Conservation (phyloP, 2,797 vertebrate genomes). For the Natrix natrix region DNA sequence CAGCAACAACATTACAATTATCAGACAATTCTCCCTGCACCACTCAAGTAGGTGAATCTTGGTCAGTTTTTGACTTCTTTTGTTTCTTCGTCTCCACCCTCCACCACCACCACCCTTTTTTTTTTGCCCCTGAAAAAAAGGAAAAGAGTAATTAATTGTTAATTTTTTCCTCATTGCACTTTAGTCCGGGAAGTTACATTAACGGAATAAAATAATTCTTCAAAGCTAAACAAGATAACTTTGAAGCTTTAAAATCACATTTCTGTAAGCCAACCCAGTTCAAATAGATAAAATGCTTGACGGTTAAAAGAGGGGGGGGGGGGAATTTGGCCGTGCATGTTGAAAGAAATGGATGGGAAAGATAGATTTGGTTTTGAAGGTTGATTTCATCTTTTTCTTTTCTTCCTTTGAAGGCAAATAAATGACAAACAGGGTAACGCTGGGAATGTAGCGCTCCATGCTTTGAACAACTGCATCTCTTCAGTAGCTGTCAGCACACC, state of each 20-base stretch:
- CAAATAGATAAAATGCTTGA: background rate
- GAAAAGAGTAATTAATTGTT: background rate
- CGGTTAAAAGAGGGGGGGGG: background rate
- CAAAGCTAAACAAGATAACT: background rate
- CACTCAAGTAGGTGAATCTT: constrained; percentile 84
- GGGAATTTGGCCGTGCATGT: constrained; percentile 3
- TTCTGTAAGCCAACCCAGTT: background rate
- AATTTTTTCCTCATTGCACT: background rate
- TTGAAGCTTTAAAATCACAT: background rate
- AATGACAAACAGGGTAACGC: constrained; percentile 81
- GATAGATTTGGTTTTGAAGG: constrained; percentile 22
- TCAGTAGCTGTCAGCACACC: constrained; percentile 68
- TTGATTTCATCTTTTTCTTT: constrained; percentile 17
- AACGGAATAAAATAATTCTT: background rate
- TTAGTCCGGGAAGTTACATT: background rate
- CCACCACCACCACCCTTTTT: background rate
- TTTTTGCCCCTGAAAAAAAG: background rate
- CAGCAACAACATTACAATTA: constrained; percentile 92
- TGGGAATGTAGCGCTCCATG: constrained; percentile 65
- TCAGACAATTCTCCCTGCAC: constrained; percentile 82
- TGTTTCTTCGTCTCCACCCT: background rate
- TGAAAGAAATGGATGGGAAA: background rate
- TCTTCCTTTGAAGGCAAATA: constrained; percentile 72
- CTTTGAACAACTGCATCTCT: constrained; percentile 67
- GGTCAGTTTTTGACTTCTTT: background rate